Evolutionary conservation across 2,113 vertebrate species (phyloP), one percentile per base, ranked within the genome.

Genomic region (Perccottus glenii): DNA sequence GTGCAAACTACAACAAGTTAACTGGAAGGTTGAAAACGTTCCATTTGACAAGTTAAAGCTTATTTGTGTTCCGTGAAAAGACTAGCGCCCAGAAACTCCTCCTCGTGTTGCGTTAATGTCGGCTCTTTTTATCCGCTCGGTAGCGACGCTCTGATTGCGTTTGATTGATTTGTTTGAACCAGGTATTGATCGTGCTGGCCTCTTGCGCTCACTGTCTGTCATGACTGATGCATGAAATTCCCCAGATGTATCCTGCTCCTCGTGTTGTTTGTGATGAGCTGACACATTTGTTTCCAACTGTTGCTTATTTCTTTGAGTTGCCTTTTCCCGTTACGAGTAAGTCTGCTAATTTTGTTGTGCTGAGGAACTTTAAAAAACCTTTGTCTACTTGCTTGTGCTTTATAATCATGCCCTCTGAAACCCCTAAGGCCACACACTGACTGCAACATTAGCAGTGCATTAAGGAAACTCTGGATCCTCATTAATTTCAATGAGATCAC

Each of bases 81-180:
- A 16, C 33, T 12, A 11, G 33, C 43, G 32, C 6, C 10, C 11
- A 42, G 4, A 33, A 11, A 10, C 48, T 36, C 10, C 52, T 15
- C 40, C 36, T 50, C 45, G 15, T 32, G 53, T 56, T 55, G 27
- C 66, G 56, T 38, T 66, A 27, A 67, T 48, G 52, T 43, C 3
- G 35, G 6, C 19, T 16, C 33, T 33, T 50, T 77, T 52, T 43
- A 70, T 59, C 76, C 11, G 36, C 71, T 38, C 33, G n/a, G 60
- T 67, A 72, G 70, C 59, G 70, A 75, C 1, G 50, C 66, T 44
- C 66, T 66, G 78, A 77, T 77, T 76, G 74, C 14, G 9, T 72
- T 49, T 6, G 11, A 85, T 77, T 83, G 85, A 84, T 86, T 70
- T 8, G 63, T 56, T 51, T 63, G 14, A 83, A 73, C 58, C 14